Evolutionary conservation across 2,888 invertebrate species (phyloP).

Genomic region (Sarcophaga variegata): DNA sequence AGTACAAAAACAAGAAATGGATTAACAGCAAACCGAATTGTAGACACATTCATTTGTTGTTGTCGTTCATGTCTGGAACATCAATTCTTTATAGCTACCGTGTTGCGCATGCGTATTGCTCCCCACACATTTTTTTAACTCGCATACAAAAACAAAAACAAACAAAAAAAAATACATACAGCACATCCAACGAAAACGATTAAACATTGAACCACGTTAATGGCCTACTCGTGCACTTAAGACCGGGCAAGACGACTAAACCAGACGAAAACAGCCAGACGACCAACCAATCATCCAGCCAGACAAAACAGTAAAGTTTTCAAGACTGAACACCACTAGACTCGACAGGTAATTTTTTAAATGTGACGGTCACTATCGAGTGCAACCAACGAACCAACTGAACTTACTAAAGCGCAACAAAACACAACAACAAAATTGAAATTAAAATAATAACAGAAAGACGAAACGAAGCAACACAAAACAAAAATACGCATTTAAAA

Average conservation of each 20-base stretch:
- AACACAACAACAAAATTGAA: constrained; percentile 1
- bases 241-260: constrained; percentile 30
- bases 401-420: constrained; percentile 48
- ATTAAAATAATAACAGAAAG: background rate
- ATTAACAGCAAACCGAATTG: constrained; percentile 61
- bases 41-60: constrained; percentile 67
- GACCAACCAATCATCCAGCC: constrained; percentile 6
- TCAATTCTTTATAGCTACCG: constrained; percentile 71
- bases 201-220: constrained; percentile 57
- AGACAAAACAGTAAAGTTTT: constrained; percentile 52
- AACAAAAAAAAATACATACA: constrained; percentile 5
- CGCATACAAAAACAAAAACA: constrained; percentile 1
- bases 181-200: constrained; percentile 35
- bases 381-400: constrained; percentile 48
- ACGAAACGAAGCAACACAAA: constrained; percentile 17
- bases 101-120: constrained; percentile 71
- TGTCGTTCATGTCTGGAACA: constrained; percentile 64
- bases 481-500: constrained; percentile 51
- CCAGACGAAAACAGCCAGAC: background rate
- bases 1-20: constrained; percentile 46
- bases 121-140: constrained; percentile 19
- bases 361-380: constrained; percentile 51
- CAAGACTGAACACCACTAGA: constrained; percentile 60
- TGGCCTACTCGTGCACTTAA: constrained; percentile 38
- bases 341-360: constrained; percentile 70